phyloP scores from a whole-genome alignment of 2,888 invertebrate genomes.

The Meghimatium bilineatum region DNA sequence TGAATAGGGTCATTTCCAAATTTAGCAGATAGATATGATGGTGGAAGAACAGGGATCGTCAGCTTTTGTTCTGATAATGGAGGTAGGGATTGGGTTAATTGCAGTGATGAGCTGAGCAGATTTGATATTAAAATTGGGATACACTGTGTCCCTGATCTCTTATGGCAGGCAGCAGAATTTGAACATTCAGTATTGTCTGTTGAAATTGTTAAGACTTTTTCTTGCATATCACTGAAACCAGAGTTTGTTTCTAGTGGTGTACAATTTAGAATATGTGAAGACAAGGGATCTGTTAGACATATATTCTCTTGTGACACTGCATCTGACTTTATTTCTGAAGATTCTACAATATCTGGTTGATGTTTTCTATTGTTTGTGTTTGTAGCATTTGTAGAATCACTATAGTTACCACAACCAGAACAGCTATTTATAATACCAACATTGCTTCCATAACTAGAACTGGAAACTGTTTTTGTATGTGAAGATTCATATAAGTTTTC shows the following conservation, averaged over 20 bases:
- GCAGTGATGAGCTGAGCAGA: neutral
- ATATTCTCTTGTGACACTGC: neutral
- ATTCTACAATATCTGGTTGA: too few species aligned
- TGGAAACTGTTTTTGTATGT: neutral
- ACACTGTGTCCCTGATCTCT: constrained; percentile 16
- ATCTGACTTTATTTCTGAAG: neutral
- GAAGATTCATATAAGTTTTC: neutral
- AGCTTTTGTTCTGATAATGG: constrained; percentile 63
- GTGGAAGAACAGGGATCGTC: constrained; percentile 65
- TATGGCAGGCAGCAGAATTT: neutral
- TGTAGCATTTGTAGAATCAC: neutral
- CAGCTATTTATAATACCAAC: neutral
- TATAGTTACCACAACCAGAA: neutral
- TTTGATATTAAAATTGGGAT: constrained; percentile 28
- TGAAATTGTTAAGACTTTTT: neutral
- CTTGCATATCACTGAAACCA: neutral
- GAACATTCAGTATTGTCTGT: too few species aligned
- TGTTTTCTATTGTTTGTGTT: neutral
- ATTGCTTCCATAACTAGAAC: neutral
- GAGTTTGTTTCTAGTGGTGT: neutral
- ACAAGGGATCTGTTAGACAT: neutral
- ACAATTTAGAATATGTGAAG: neutral
- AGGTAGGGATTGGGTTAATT: constrained; percentile 53
- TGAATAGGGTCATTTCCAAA: constrained; percentile 12
- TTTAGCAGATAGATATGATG: constrained; percentile 58